Base-by-base conservation (phyloP, 2,113 vertebrate species). In the Ceyx margarethae region DNA sequence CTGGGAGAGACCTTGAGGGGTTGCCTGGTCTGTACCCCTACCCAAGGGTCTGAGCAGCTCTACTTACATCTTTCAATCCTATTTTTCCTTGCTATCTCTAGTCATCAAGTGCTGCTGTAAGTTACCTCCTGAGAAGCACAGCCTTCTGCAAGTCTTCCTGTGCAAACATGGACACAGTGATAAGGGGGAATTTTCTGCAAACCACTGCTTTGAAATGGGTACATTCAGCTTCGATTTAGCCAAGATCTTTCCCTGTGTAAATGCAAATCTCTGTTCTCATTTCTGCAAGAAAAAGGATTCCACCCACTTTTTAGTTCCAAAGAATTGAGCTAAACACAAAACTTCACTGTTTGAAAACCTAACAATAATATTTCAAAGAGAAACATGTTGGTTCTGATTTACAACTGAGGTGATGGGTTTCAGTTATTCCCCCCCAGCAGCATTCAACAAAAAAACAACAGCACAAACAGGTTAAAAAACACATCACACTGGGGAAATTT, bases 111-210 rank as follows among this genome's bases (percentile, higher is more conserved):
- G 18, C 62, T 31, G 13, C 37, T 62, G 6, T 12, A 48, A 58
- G 1, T 37, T n/a, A 2, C 16, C 53, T 61, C 14, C 75, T 29
- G 60, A 58, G 68, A 29, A 78, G 58, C 78, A 56, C 53, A 33
- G 78, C 16, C 57, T 53, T 86, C 31, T 50, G 26, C 40, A 33
- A 29, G 45, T 35, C 22, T 57, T 74, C 33, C 51, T 6, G 8
- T 21, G 25, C 28, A 22, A 29, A 56, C 45, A 50, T 0, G 5
- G 68, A 13, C 57, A 31, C 1, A 2, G 11, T 2, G 3, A 80
- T 21, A 33, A 69, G 61, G 12, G 31, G 35, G 31, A 66, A 51
- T 2, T 0, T 62, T 90, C 66, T 51, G 28, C 53, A 77, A 71
- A 64, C 15, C 5, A 1, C 40, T 57, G 57, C 46, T 43, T 65